Evolutionary conservation across 2,797 vertebrate genomes (phyloP).

Genomic region (Sciaenops ocellatus): DNA sequence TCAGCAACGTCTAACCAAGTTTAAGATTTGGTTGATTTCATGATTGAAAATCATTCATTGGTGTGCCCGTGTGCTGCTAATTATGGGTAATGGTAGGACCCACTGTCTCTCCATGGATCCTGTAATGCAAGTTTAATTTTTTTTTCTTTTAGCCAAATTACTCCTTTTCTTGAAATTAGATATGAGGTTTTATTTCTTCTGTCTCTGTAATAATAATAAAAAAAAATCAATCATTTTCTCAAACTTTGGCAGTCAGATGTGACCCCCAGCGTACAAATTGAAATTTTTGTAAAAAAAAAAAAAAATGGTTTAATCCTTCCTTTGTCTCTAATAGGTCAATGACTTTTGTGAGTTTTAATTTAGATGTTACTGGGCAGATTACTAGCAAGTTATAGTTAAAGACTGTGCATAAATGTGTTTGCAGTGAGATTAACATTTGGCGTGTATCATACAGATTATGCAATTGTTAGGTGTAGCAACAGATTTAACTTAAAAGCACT

Average conservation of each 20-base stretch:
- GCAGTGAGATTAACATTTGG: neutral
- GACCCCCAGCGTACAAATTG: neutral
- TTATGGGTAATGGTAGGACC: neutral
- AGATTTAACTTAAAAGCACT: constrained; percentile 2
- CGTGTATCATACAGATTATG: constrained; percentile 9
- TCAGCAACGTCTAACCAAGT: neutral
- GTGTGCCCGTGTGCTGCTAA: neutral
- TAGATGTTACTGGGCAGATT: neutral
- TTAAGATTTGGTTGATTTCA: constrained; percentile 2
- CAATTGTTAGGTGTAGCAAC: neutral
- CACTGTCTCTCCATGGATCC: neutral
- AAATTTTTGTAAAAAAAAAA: neutral
- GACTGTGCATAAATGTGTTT: neutral
- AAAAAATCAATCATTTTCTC: neutral
- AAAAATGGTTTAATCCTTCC: neutral
- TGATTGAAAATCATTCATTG: neutral
- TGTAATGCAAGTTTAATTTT: neutral
- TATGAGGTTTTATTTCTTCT: neutral
- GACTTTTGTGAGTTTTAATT: neutral
- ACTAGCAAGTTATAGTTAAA: neutral
- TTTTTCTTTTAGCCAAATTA: constrained; percentile 1
- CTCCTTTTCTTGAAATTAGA: neutral
- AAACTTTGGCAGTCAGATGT: neutral
- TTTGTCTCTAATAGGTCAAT: neutral
- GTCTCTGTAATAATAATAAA: neutral